These are phyloP conservation scores for Polydesmus complanatus DNA, from an alignment of 2,888 invertebrate genomes.

Conservation along the genomic window DNA sequence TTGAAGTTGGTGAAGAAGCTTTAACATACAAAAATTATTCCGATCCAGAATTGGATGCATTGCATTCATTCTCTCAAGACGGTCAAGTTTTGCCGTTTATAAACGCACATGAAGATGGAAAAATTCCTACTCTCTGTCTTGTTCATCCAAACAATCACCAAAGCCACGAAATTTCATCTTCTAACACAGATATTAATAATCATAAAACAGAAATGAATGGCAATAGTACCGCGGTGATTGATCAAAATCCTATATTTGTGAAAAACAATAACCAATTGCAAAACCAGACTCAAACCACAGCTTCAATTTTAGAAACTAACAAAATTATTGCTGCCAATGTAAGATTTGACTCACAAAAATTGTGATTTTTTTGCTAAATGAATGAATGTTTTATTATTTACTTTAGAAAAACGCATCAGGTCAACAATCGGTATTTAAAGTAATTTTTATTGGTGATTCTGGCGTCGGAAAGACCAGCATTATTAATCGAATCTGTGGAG, in stretches of 20 bases:
- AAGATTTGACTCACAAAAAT: not conserved
- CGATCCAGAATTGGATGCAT: slow-evolving; percentile 5
- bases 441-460: slow-evolving; percentile 42
- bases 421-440: slow-evolving; percentile 38
- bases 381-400: not conserved
- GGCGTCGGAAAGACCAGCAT: slow-evolving; percentile 43
- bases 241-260: too few species aligned
- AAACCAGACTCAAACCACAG: too few species aligned
- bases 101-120: not conserved
- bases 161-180: not conserved
- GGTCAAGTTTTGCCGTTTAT: not conserved
- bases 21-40: not conserved
- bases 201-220: too few species aligned
- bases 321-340: not conserved
- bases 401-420: not conserved
- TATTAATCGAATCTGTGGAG: slow-evolving; percentile 40
- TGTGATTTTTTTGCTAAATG: not conserved
- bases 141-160: slow-evolving; percentile 10
- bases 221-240: too few species aligned
- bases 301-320: not conserved
- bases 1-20: not conserved
- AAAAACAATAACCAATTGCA: too few species aligned
- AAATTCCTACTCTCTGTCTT: not conserved
- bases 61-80: not conserved
- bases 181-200: too few species aligned